Percentiles rank a stretch among this genome's conserved stretches.
phyloP scores from a whole-genome alignment of 2,113 vertebrate species.

The Actinemys pallida region DNA sequence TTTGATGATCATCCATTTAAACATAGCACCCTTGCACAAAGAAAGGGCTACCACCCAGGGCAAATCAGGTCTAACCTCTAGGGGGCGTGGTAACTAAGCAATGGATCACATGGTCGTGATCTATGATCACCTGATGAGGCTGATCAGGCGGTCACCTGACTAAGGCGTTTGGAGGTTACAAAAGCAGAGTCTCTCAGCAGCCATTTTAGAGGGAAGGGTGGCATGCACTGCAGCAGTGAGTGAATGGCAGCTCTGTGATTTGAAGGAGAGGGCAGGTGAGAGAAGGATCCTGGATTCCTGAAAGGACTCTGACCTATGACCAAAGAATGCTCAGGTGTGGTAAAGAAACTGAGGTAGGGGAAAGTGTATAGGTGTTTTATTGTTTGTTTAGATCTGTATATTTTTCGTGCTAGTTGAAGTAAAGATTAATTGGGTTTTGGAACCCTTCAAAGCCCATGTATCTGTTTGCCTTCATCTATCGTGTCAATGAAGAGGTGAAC shows the following conservation, averaged over 20 bases:
- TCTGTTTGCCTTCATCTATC: neutral
- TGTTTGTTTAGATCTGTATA: neutral
- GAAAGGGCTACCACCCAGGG: neutral
- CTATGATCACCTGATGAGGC: neutral
- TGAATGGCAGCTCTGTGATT: neutral
- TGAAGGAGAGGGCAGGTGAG: neutral
- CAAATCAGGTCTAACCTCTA: neutral
- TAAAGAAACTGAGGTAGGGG: neutral
- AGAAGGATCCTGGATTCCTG: neutral
- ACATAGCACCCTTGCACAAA: neutral
- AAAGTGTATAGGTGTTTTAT: neutral
- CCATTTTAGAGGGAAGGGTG: neutral
- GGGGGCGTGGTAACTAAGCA: neutral
- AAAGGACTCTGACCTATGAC: neutral
- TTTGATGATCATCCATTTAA: neutral
- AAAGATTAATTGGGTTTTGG: neutral
- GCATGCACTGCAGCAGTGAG: neutral
- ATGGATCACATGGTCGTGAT: neutral
- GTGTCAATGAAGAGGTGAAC: neutral
- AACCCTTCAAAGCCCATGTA: neutral
- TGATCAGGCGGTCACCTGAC: neutral
- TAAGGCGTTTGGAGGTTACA: neutral
- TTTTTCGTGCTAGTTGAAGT: neutral
- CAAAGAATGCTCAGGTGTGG: neutral
- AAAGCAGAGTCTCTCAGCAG: neutral